phyloP scores from a whole-genome alignment of 2,888 invertebrate species.

The Pristionchus exspectatus region DNA sequence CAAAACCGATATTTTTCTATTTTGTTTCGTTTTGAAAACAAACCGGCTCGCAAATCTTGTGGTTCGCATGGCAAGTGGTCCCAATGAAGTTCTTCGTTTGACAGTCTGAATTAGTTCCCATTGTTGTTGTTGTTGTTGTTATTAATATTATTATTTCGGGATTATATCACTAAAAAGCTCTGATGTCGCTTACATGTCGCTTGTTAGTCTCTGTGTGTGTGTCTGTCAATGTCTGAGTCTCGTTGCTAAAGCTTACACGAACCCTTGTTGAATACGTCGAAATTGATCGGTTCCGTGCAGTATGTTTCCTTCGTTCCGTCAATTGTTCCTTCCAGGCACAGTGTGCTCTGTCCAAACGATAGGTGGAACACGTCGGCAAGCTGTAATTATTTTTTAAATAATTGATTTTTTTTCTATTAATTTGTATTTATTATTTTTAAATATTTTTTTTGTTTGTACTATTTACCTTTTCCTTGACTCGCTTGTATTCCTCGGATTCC shows the following conservation, averaged over 20 bases:
- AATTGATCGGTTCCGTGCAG: not conserved
- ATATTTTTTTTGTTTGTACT: not conserved
- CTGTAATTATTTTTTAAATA: not conserved
- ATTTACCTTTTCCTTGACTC: not conserved
- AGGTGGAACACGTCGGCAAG: constrained; percentile 14
- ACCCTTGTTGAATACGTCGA: constrained; percentile 8
- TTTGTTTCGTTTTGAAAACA: not conserved
- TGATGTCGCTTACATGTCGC: not conserved
- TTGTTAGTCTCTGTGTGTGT: not conserved
- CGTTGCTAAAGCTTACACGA: too few species aligned
- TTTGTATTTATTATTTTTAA: not conserved
- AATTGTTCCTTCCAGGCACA: not conserved
- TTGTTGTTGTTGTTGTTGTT: too few species aligned
- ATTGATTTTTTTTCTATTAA: not conserved
- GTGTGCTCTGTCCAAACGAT: not conserved
- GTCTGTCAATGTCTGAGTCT: too few species aligned
- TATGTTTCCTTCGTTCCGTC: not conserved
- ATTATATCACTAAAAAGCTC: not conserved
- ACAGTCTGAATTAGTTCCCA: not conserved
- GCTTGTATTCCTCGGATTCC: not conserved
- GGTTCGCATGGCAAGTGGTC: not conserved
- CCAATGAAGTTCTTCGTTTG: not conserved
- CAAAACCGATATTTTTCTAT: too few species aligned
- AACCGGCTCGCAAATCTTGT: constrained; percentile 20
- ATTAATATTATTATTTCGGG: too few species aligned